Conservation (phyloP, 2,888 invertebrate genomes). For the Drosophila rellima region DNA sequence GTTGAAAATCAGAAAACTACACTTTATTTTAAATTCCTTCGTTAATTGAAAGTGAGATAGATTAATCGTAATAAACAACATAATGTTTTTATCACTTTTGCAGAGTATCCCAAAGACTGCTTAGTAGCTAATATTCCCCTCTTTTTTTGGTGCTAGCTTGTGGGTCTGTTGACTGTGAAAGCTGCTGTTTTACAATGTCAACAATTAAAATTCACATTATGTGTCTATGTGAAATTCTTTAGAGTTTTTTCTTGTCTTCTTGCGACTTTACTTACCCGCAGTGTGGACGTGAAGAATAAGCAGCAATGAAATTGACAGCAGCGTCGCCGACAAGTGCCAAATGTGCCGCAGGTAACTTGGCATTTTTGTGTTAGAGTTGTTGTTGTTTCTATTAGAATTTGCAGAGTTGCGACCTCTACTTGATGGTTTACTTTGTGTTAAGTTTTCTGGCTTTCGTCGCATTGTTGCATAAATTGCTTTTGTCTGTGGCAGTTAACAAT, state of each 20-base stretch:
- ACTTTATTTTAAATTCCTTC: conserved; percentile 25
- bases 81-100: not conserved
- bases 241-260: conserved; percentile 18
- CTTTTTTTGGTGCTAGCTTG: conserved; percentile 3
- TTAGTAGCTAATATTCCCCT: not conserved
- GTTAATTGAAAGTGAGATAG: conserved; percentile 3
- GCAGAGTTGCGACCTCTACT: conserved; percentile 42
- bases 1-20: not conserved
- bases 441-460: conserved; percentile 73
- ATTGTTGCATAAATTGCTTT: conserved; percentile 70
- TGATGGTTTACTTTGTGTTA: conserved; percentile 49
- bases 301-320: conserved; percentile 57
- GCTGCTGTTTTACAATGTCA: conserved; percentile 21
- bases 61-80: not conserved
- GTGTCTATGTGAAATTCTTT: conserved; percentile 57
- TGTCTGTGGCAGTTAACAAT: conserved; percentile 28
- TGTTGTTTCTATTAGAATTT: conserved; percentile 13
- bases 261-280: conserved; percentile 60
- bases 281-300: conserved; percentile 49
- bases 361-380: conserved; percentile 59
- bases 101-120: conserved; percentile 4
- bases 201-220: conserved; percentile 50
- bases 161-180: conserved; percentile 34
- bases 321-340: conserved; percentile 61
- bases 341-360: conserved; percentile 41